Evolutionary conservation across 1,140 invertebrate genomes (phyloP).

Genomic region (Mylabris phalerata): DNA sequence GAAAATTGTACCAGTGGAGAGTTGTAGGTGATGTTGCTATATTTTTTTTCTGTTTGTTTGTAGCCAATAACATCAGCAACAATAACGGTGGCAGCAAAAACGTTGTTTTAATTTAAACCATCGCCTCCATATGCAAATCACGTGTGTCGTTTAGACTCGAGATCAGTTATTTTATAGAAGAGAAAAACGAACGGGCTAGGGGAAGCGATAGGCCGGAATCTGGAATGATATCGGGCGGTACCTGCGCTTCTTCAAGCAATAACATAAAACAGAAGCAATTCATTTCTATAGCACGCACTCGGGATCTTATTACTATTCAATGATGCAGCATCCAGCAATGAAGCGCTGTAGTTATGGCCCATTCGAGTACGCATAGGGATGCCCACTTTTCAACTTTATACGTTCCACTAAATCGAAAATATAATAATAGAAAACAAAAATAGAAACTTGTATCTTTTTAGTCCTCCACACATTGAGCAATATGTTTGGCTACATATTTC

Average conservation of each 20-base stretch:
- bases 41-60: too few relatives aligned
- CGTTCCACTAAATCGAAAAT: too few relatives aligned
- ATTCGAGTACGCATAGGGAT: neutral
- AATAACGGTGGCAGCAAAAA: neutral
- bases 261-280: constrained; percentile 39
- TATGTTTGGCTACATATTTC: too few relatives aligned
- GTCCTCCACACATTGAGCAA: too few relatives aligned
- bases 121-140: constrained; percentile 37
- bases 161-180: constrained; percentile 38
- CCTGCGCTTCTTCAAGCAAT: constrained; percentile 22
- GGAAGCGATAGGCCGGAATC: constrained; percentile 17
- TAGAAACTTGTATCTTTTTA: too few relatives aligned
- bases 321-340: constrained; percentile 32
- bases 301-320: constrained; percentile 40
- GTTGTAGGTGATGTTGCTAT: constrained; percentile 14
- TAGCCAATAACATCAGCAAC: too few relatives aligned
- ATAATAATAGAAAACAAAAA: too few relatives aligned
- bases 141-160: constrained; percentile 34
- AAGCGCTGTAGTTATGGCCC: constrained; percentile 28
- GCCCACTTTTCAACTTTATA: too few relatives aligned
- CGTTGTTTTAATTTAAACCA: constrained; percentile 29
- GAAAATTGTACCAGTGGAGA: too few relatives aligned
- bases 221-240: constrained; percentile 10
- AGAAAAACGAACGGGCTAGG: constrained; percentile 15
- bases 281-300: constrained; percentile 36